Evolutionary conservation across 2,797 vertebrate species (phyloP), one percentile per base, ranked within the genome.

Genomic region (Falco berigora): DNA sequence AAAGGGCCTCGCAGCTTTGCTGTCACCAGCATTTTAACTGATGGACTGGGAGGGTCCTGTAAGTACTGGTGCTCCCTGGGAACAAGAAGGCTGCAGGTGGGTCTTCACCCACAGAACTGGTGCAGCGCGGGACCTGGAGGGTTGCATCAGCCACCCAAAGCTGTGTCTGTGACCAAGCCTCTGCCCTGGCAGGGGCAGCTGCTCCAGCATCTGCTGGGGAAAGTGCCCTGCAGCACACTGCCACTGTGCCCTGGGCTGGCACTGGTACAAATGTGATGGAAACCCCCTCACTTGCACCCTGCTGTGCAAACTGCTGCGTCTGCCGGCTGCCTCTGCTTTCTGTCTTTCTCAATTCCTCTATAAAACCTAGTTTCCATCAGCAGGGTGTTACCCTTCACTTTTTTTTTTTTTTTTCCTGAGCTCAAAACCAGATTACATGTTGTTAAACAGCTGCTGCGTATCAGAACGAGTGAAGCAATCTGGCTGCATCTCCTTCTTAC

Each of bases 161-260:
- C 53, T 62, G 28, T 1, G 2, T 27, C 46, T 1, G 1, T 0
- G 1, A 34, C 6, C 14, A 76, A 83, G 49, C 28, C 42, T 80
- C 63, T 50, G 32, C 12, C 38, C 30, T 34, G 36, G 53, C 23
- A 71, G 40, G 56, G 61, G 44, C 73, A 94, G 66, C 28, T 90
- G 50, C 80, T 88, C 61, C 76, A 88, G 19, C 20, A 84, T 44
- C 56, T 78, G 44, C 56, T 32, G 87, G n/a, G 68, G 15, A 78
- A 69, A 71, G 38, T 23, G 52, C 52, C 38, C 61, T n/a, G 36
- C 20, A 28, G 76, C 49, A 66, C 38, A 13, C 14, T 6, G 6
- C 34, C 47, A n/a, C 34, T 2, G 1, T 38, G 52, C 11, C 63
- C 1, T 8, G 73, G 52, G 55, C 42, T 25, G 38, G 47, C 0